Conservation (phyloP, 1,140 invertebrate species). For the Drosophila serrata region DNA sequence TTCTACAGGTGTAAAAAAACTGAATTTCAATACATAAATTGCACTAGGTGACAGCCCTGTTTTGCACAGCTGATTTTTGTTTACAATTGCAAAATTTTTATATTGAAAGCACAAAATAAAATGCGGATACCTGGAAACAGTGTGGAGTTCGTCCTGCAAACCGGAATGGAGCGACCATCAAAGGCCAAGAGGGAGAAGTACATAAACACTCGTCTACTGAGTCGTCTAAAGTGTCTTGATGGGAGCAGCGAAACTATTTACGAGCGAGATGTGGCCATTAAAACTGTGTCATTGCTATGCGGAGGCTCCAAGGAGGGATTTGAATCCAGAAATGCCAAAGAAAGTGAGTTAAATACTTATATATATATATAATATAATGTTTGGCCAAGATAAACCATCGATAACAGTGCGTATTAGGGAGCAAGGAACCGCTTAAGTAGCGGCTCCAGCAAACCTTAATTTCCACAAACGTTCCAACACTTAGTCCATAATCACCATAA, state of each 20-base stretch:
- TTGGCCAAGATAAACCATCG: neutral
- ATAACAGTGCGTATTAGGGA: neutral
- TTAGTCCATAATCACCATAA: neutral
- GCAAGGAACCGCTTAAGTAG: neutral
- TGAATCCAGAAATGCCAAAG: neutral
- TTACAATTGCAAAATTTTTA: too few species aligned
- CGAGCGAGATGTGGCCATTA: neutral
- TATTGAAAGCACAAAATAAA: too few species aligned
- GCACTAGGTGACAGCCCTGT: slow-evolving; percentile 4
- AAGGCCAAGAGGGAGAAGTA: slow-evolving; percentile 13
- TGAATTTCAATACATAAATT: too few species aligned
- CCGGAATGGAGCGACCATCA: neutral
- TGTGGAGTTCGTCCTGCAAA: neutral
- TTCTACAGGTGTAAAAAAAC: too few species aligned
- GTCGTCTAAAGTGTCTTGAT: neutral
- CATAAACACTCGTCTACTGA: neutral
- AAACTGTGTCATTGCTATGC: neutral
- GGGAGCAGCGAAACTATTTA: neutral
- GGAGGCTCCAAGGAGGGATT: neutral
- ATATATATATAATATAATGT: neutral
- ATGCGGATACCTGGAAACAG: slow-evolving; percentile 8
- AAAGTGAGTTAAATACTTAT: neutral
- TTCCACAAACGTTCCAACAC: too few species aligned
- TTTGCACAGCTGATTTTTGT: slow-evolving; percentile 5
- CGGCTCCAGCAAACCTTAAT: neutral